Evolutionary conservation across 2,888 invertebrate genomes (phyloP).

Genomic region (Muscina levida): DNA sequence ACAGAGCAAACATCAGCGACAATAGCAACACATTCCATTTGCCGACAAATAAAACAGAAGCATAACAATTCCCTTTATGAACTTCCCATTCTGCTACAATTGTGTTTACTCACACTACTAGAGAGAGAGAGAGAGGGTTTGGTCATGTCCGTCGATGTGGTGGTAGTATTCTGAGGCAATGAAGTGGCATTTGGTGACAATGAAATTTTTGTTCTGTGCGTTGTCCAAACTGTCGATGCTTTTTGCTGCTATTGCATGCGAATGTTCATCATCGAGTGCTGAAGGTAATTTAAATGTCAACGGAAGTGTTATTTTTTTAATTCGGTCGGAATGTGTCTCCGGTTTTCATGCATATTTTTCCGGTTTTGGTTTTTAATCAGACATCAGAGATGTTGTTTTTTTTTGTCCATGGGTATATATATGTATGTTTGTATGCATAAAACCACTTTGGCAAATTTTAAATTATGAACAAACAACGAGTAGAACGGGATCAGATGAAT

Average conservation of each 20-base stretch:
- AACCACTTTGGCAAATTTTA: not conserved
- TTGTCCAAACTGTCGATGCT: constrained; percentile 27
- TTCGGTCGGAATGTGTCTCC: constrained; percentile 74
- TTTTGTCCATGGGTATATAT: constrained; percentile 18
- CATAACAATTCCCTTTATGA: not conserved
- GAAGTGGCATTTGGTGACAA: constrained; percentile 24
- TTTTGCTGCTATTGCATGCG: not conserved
- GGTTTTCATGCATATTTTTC: constrained; percentile 68
- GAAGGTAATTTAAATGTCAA: constrained; percentile 79
- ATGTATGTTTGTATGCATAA: not conserved
- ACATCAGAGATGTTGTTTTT: not conserved
- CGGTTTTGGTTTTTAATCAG: constrained; percentile 47
- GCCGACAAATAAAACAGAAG: constrained; percentile 11
- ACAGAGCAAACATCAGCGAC: not conserved
- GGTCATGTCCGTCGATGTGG: no score
- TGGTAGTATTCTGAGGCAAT: not conserved
- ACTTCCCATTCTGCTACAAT: no score
- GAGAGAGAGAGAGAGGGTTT: no score
- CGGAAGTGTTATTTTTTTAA: constrained; percentile 74
- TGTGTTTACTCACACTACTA: no score
- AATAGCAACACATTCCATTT: constrained; percentile 7
- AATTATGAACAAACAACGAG: no score
- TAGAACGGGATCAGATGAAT: no score
- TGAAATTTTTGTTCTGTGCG: constrained; percentile 26
- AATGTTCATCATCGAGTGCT: constrained; percentile 73